A percentile compares a stretch with the other conserved stretches of the same genome.
These are phyloP conservation scores for Turritopsis dohrnii DNA, from an alignment of 30 jellyfish, hydroid and myxozoan species.

Conservation along the genomic window DNA sequence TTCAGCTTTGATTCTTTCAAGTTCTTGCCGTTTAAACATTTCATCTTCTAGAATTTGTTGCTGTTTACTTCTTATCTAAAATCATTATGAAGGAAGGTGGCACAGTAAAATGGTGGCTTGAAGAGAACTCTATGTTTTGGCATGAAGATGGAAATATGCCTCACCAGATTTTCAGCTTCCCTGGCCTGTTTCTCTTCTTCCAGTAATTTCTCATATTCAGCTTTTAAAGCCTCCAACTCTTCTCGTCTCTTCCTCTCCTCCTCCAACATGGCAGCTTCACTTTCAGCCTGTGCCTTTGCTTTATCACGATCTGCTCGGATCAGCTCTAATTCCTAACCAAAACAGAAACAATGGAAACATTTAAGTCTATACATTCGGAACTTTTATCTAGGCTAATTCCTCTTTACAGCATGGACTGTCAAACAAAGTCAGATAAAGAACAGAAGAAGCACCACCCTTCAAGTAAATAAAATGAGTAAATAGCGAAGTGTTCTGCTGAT, in stretches of 20 bases:
- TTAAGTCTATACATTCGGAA: neutral
- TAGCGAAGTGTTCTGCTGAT: too few relatives aligned
- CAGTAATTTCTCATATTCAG: constrained; percentile 73
- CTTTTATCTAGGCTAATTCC: neutral
- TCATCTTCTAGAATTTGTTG: constrained; percentile 73
- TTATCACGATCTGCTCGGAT: constrained; percentile 71
- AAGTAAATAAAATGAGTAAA: too few relatives aligned
- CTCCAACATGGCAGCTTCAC: constrained; percentile 88
- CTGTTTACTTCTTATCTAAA: constrained; percentile 24
- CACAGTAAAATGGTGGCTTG: neutral
- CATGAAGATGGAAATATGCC: neutral
- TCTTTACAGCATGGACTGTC: too few relatives aligned
- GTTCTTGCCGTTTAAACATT: constrained; percentile 62
- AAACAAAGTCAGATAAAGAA: too few relatives aligned
- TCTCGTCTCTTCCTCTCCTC: constrained; percentile 91
- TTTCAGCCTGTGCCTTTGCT: constrained; percentile 91
- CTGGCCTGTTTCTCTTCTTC: constrained; percentile 85
- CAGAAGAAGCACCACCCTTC: too few relatives aligned
- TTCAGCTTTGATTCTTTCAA: constrained; percentile 68
- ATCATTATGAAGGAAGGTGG: too few relatives aligned
- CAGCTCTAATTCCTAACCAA: constrained; percentile 49
- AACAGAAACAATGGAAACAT: neutral
- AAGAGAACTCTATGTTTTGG: neutral
- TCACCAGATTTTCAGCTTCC: constrained; percentile 63
- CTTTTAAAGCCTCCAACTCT: constrained; percentile 69